These are phyloP conservation scores for Athrips mouffetella DNA, from an alignment of 2,888 invertebrate genomes.

Conservation along the genomic window DNA sequence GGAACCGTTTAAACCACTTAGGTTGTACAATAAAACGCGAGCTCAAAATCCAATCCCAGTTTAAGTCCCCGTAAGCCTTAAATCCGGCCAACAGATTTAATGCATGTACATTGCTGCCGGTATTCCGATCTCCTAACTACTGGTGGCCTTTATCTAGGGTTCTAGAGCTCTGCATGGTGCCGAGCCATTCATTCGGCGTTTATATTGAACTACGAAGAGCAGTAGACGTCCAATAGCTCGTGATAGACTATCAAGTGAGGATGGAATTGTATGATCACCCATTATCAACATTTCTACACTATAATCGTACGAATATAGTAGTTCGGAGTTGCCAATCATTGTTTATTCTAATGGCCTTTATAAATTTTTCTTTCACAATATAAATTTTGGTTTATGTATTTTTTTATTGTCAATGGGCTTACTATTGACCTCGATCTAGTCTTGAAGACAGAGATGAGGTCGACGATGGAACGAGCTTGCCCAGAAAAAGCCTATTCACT, in stretches of 20 bases:
- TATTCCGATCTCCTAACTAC: constrained; percentile 42
- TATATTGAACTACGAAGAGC: constrained; percentile 22
- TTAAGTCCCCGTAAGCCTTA: constrained; percentile 24
- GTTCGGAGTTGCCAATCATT: no score
- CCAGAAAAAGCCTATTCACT: no score
- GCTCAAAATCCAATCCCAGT: constrained; percentile 17
- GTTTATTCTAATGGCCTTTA: no score
- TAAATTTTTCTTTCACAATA: no score
- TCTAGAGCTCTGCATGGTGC: constrained; percentile 29
- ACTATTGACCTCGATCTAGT: no score
- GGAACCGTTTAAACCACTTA: constrained; percentile 8
- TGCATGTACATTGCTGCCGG: constrained; percentile 36
- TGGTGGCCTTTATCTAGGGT: constrained; percentile 35
- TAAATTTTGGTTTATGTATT: no score
- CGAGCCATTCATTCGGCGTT: constrained; percentile 39
- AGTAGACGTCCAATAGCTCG: constrained; percentile 7
- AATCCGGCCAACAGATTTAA: constrained; percentile 36
- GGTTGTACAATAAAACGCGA: constrained; percentile 17
- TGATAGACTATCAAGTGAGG: constrained; percentile 8
- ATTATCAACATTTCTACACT: neutral
- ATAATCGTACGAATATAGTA: no score
- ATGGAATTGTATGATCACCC: neutral
- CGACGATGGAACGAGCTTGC: no score
- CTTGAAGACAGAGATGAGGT: no score
- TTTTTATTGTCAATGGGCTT: no score